Base-by-base conservation (phyloP, 2,888 invertebrate genomes). In the Parnassius mnemosyne region DNA sequence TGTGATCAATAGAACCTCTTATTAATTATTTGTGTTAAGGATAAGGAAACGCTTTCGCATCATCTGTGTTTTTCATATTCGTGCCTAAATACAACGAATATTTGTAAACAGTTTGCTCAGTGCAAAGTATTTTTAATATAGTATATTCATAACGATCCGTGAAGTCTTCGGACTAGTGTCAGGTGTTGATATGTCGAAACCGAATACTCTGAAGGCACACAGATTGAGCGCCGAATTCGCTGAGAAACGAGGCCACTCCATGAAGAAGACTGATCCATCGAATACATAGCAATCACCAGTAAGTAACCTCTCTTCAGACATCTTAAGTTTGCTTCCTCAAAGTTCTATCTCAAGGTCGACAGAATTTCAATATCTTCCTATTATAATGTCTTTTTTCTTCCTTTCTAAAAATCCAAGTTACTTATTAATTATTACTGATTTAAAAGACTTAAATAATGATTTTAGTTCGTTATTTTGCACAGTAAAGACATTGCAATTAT, bases 281-380 rank as follows among this genome's bases (percentile, higher is more conserved):
- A 89, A 82, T 65, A 83, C 88, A 89, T 91, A 91, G 91, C 91
- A 91, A 83, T 82, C 87, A 87, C 83, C 90, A 77, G 91, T 91
- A 69, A 90, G 91, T 91, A 71, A 34, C 10, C 46, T 43, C 44
- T 52, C n/a, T 52, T 9, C 1, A 50, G 16, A 11, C n/a, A 20
- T 42, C 20, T 51, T 43, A 57, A 13, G 11, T 57, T 47, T 50
- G 12, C 57, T 57, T 57, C 12, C 42, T 41, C 3, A 47, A n/a
- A 57, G 3, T 13, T 2, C 47, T 25, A n/a, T 7, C 13, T 47
- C 47, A 47, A n/a, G 54, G 44, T 54, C 44, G 44, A 13, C 20
- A 10, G 7, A 50, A 50, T 20, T 16, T 50, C 34, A 34, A 34
- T 7, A 7, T 34, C 34, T 34, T 7, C 34, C 34, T 34, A 34